A percentile compares a stretch with the other conserved stretches of the same genome.
Evolutionary conservation across 2,888 invertebrate species (phyloP).

Genomic region (Lasioglossum figueresi): DNA sequence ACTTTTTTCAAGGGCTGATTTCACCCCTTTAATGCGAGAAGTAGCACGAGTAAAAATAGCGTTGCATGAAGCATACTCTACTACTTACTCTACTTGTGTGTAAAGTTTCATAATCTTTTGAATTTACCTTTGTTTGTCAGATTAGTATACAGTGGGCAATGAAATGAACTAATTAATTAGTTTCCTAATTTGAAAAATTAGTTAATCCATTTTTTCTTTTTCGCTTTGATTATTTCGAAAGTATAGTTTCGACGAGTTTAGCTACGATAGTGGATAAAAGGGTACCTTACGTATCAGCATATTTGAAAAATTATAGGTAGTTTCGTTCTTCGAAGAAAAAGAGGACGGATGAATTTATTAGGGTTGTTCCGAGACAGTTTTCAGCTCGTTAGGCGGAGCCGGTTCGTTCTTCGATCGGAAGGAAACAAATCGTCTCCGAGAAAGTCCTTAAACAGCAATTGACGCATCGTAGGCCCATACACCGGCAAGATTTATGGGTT

Average conservation of each 20-base stretch:
- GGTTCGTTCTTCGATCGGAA: neutral
- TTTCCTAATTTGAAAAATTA: neutral
- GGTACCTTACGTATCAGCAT: neutral
- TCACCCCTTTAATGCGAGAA: too few species aligned
- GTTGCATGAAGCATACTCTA: too few species aligned
- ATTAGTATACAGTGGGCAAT: too few species aligned
- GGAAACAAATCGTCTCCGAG: neutral
- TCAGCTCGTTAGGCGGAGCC: neutral
- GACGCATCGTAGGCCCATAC: constrained; percentile 4
- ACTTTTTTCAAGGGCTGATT: too few species aligned
- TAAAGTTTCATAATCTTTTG: too few species aligned
- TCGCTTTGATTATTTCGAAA: too few species aligned
- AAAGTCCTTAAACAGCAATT: constrained; percentile 11
- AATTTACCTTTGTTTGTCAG: too few species aligned
- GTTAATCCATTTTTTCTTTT: too few species aligned
- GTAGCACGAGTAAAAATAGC: too few species aligned
- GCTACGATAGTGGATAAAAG: neutral
- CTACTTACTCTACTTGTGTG: too few species aligned
- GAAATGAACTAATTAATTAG: neutral
- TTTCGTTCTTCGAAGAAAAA: neutral
- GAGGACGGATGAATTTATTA: neutral
- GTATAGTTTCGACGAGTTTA: neutral
- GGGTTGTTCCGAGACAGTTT: neutral
- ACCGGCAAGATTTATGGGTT: constrained; percentile 13
- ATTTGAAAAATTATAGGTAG: neutral